Evolutionary conservation across 2,888 invertebrate genomes (phyloP).

Genomic region (Mesorhabditis sp.): DNA sequence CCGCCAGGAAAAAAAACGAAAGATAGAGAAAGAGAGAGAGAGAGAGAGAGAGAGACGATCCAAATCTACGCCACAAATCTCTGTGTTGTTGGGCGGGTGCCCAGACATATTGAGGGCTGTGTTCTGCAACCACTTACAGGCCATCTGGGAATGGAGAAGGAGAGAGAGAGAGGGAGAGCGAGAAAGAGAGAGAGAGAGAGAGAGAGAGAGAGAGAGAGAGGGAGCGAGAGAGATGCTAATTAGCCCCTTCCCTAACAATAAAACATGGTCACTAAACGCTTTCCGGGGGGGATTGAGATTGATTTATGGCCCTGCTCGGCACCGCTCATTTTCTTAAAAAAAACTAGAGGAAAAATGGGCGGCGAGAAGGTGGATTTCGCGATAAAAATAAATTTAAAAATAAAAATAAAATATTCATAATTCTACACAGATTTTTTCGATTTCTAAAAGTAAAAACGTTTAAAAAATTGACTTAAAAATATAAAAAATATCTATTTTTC

Average conservation of each 20-base stretch:
- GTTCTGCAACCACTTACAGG: neutral
- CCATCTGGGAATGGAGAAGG: neutral
- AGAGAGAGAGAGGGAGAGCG: neutral
- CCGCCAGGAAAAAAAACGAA: neutral
- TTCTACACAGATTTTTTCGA: no score
- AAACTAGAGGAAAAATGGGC: no score
- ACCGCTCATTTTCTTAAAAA: no score
- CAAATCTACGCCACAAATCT: neutral
- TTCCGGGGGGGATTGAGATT: no score
- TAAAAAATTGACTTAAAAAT: no score
- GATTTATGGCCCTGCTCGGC: no score
- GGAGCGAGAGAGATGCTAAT: constrained; percentile 2
- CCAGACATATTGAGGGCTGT: neutral
- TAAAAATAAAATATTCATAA: no score
- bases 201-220: constrained; percentile 10
- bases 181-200: constrained; percentile 8
- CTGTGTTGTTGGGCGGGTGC: constrained; percentile 8
- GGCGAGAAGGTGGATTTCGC: neutral
- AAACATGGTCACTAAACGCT: no score
- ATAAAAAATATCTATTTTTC: no score
- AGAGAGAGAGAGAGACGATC: constrained; percentile 8
- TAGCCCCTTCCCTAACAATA: neutral
- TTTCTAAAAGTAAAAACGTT: no score
- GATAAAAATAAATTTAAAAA: neutral
- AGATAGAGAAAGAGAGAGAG: constrained; percentile 6